Evolutionary conservation across 2,797 vertebrate species (phyloP).

Genomic region (Leptatherina wallacei): DNA sequence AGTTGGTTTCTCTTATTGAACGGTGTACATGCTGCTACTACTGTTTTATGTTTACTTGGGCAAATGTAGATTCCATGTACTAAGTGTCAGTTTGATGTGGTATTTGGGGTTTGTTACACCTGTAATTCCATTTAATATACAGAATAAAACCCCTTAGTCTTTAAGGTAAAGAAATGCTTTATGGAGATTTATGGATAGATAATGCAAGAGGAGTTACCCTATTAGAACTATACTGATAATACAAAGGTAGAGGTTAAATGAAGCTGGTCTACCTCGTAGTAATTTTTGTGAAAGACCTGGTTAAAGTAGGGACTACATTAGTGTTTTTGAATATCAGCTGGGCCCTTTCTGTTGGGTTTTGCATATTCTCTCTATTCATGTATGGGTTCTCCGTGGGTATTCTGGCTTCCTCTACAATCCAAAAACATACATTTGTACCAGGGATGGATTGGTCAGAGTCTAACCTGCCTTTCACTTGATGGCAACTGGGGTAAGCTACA

Average conservation of each 20-base stretch:
- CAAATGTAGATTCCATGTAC: neutral
- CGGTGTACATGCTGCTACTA: neutral
- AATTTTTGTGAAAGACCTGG: neutral
- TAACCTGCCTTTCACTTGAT: no score
- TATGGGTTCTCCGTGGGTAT: no score
- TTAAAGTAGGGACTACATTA: neutral
- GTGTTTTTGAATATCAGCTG: no score
- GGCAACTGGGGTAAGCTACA: neutral
- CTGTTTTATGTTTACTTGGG: neutral
- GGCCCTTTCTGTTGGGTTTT: neutral
- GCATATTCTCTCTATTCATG: no score
- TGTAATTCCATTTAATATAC: neutral
- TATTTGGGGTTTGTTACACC: neutral
- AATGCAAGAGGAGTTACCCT: no score
- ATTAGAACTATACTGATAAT: neutral
- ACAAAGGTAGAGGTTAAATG: neutral
- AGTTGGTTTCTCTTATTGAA: neutral
- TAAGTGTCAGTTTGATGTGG: no score
- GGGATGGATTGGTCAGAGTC: no score
- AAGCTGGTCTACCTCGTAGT: neutral
- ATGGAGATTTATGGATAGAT: no score
- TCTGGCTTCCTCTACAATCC: no score
- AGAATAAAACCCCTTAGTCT: no score
- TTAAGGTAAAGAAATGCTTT: no score
- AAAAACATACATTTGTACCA: no score